Conservation (phyloP, 2,888 invertebrate species). For the Eristalis intricaria region DNA sequence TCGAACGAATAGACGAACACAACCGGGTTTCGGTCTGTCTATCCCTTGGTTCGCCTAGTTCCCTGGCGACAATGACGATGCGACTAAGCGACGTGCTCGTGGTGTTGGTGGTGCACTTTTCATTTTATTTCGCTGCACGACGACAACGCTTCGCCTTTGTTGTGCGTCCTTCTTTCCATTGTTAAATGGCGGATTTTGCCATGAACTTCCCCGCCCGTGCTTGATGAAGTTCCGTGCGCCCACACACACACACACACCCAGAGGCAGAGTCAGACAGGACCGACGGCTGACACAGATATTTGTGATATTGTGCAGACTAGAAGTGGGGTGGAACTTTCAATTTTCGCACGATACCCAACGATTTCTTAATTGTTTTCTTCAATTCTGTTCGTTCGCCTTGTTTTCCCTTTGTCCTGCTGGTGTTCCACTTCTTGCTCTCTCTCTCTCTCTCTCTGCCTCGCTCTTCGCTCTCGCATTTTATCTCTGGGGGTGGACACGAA, state of each 20-base stretch:
- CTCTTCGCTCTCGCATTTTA: not conserved
- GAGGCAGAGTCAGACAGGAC: not conserved
- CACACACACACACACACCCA: not conserved
- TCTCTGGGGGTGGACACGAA: not conserved
- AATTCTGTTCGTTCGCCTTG: constrained; percentile 34
- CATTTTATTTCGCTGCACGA: constrained; percentile 38
- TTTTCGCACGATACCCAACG: constrained; percentile 67
- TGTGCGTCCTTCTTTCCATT: constrained; percentile 8
- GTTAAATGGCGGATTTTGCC: constrained; percentile 64
- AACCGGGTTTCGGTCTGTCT: not conserved
- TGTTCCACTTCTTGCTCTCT: not conserved
- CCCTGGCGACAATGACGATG: constrained; percentile 13
- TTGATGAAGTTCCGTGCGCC: constrained; percentile 58
- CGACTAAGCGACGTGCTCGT: constrained; percentile 8
- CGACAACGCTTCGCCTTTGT: not conserved
- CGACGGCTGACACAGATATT: constrained; percentile 61
- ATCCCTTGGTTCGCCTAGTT: not conserved
- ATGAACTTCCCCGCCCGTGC: constrained; percentile 63
- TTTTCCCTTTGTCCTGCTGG: not conserved
- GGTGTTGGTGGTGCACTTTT: constrained; percentile 61
- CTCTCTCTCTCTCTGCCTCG: constrained; percentile 1
- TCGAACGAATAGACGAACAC: not conserved
- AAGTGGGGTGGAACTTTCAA: constrained; percentile 54
- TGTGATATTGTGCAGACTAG: not conserved
- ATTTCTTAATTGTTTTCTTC: constrained; percentile 70